These are phyloP conservation scores for Apomyelois bistriatella DNA, from an alignment of 2,888 invertebrate species.

Conservation along the genomic window DNA sequence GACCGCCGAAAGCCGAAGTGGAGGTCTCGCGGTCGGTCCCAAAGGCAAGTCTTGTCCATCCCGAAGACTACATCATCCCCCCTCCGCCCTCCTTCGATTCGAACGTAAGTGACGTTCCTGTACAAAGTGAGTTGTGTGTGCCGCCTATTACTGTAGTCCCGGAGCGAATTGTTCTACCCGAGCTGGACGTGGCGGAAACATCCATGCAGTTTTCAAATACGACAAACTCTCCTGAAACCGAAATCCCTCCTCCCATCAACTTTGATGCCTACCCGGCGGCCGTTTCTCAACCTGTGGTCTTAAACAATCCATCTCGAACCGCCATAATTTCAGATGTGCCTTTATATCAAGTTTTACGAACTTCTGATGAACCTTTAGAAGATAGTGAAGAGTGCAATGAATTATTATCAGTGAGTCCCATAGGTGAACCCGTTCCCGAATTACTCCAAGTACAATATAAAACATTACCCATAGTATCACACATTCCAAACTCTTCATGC, in stretches of 20 bases:
- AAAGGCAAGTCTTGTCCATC: slow-evolving; percentile 53
- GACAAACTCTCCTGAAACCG: slow-evolving; percentile 62
- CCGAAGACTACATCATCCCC: slow-evolving; percentile 71
- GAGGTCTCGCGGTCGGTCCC: slow-evolving; percentile 51
- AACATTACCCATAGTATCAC: slow-evolving; percentile 67
- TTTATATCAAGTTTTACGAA: slow-evolving; percentile 56
- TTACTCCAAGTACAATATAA: slow-evolving; percentile 69
- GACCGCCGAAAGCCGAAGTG: slow-evolving; percentile 47
- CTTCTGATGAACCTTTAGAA: slow-evolving; percentile 39
- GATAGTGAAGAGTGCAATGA: slow-evolving; percentile 52
- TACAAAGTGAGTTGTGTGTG: slow-evolving; percentile 42
- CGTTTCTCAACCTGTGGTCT: slow-evolving; percentile 27
- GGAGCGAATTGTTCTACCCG: slow-evolving; percentile 60
- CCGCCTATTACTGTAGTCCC: slow-evolving; percentile 65
- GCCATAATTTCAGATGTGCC: slow-evolving; percentile 61
- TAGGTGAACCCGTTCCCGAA: slow-evolving; percentile 55
- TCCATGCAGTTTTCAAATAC: slow-evolving; percentile 69
- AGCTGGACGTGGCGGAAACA: slow-evolving; percentile 64
- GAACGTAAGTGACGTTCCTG: slow-evolving; percentile 60
- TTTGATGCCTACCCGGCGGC: slow-evolving; percentile 60
- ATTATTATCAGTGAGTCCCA: slow-evolving; percentile 58
- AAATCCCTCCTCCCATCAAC: slow-evolving; percentile 70
- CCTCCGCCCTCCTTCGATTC: slow-evolving; percentile 73
- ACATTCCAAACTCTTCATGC: slow-evolving; percentile 71
- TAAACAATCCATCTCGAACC: slow-evolving; percentile 36